Evolutionary conservation across 2,888 invertebrate species (phyloP), one percentile per base, ranked within the genome.

Genomic region (Agapetus fuscipes): DNA sequence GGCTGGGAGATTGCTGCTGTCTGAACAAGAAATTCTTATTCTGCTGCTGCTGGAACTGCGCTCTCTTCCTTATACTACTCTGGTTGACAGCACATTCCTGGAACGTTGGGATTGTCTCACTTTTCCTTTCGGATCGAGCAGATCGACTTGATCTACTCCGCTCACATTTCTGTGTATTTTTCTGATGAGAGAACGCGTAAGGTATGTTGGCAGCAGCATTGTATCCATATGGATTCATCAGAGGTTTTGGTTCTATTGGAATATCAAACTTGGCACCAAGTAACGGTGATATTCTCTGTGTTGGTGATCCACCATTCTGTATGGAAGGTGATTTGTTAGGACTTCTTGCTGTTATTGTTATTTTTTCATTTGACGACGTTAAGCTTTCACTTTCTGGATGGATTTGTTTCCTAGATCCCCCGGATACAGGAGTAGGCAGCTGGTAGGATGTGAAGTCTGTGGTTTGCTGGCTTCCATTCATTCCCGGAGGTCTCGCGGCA

Each of bases 121-220:
- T 28, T 5, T 28, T n/a, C n/a, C 28, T 28, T 5, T 28, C 13
- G 4, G n/a, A 5, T 28, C 11, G 4, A 7, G 28, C 4, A 28
- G 4, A 4, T 4, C 4, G 4, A n/a, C 28, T 28, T 9, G 20
- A 20, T 9, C 9, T 20, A 6, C 20, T 20, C 20, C 5, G 4
- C 20, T 20, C 9, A 9, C 20, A 20, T 6, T 33, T 32, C 20
- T 17, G 38, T 2, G 16, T 33, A 7, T 20, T 15, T 5, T 13
- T 3, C 39, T 59, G 60, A 54, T 69, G 69, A 4, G 66, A 65
- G 53, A 70, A 70, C 52, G 66, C 63, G 53, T 68, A 70, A 32
- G 70, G 70, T 41, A 70, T 56, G 52, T 61, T 60, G 45, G 70
- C 70, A 7, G 50, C 50, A 2, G 50, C 50, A 54, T 68, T 69